Evolutionary conservation across 1,140 invertebrate genomes (phyloP), one percentile per base, ranked within the genome.

Genomic region (Diploscapter pachys): DNA sequence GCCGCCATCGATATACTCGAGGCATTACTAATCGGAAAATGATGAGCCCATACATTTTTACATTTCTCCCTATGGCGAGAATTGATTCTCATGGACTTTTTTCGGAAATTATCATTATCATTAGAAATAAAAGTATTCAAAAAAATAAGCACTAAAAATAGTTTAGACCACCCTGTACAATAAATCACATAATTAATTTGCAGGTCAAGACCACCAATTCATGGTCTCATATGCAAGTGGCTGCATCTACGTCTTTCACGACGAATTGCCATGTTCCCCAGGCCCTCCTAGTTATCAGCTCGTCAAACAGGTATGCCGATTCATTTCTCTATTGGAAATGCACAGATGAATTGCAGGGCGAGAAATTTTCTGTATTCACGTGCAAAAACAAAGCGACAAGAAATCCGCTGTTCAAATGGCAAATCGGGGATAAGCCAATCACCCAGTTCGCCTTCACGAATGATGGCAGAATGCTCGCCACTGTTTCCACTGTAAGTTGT

Each of bases 181-280:
- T 97, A 94, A 87, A 91, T 98, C 83, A 91, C 92, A 83, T 98
- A 95, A 95, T 31, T 31, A 31, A 31, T 90, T 98, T 78, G 95
- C 96, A 50, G 92, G 92, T 61, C 96, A 94, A 54, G 90, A 91
- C 77, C 94, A 95, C 83, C 88, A 95, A 80, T 99, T 99, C 87
- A 88, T 98, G 72, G 93, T 93, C 64, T 92, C 95, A 48, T 94
- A 99, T 87, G 90, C 92, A 66, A 97, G 94, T 77, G 96, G 96
- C n/a, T 93, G 97, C 83, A 89, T 99, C 81, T 98, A 98, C 89
- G 90, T 98, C 31, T 99, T 98, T 87, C 96, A 97, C 87, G 94
- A 96, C 87, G 94, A 98, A 86, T 88, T 96, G 64, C 89, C 91
- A 3, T 96, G 94, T 88, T 92, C 93, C 2, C 83, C 91, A 89